Conservation (phyloP, 2,113 vertebrate genomes). For the Cyanoliseus patagonus region DNA sequence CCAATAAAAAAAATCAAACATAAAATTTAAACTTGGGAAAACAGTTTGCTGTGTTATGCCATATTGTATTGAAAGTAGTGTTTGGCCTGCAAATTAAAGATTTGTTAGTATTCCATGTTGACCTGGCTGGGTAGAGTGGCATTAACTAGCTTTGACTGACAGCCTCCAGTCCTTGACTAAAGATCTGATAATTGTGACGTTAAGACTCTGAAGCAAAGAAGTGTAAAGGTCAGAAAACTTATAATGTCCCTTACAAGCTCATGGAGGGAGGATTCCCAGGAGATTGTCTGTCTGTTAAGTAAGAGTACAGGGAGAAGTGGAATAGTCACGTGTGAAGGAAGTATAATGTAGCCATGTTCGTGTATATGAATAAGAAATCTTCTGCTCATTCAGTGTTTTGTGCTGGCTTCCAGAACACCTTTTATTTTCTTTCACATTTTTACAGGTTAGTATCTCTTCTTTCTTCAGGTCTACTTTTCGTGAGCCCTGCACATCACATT, state of each 20-base stretch:
- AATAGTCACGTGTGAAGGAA: neutral
- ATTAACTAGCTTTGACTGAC: neutral
- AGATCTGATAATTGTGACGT: neutral
- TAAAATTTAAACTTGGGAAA: neutral
- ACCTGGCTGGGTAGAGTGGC: neutral
- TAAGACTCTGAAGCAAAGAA: neutral
- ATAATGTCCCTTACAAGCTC: neutral
- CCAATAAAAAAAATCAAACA: neutral
- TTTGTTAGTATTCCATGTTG: neutral
- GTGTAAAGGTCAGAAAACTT: neutral
- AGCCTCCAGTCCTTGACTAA: neutral
- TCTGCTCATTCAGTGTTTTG: neutral
- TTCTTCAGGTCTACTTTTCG: neutral
- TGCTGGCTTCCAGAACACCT: neutral
- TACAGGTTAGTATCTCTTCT: conserved; percentile 14
- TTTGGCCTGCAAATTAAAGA: neutral
- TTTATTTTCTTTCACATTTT: conserved; percentile 32
- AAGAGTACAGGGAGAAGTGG: neutral
- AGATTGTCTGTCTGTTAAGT: neutral
- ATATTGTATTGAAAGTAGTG: neutral
- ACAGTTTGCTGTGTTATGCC: neutral
- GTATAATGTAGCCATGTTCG: neutral
- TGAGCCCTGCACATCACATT: neutral
- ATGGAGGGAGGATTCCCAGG: neutral
- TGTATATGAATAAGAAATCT: neutral